Conservation (phyloP, 2,888 invertebrate species). For the Latrodectus elegans region DNA sequence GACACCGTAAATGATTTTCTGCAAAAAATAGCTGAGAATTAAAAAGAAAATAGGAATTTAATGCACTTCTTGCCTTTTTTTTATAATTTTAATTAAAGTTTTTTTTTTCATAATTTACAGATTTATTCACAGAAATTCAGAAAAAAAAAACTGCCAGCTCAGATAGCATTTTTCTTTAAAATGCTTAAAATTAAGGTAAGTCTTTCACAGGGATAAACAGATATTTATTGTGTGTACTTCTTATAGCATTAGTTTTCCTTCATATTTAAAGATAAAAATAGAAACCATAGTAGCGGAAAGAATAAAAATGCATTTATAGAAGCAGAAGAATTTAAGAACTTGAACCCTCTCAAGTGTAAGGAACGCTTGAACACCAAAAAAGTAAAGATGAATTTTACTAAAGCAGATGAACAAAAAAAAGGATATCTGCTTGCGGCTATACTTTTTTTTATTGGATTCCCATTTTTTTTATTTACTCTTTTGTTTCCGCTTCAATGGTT, state of each 20-base stretch:
- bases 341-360: slow-evolving; percentile 38
- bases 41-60: too few species aligned
- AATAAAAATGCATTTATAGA: slow-evolving; percentile 55
- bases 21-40: too few species aligned
- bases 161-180: too few species aligned
- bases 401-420: slow-evolving; percentile 20
- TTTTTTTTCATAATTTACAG: too few species aligned
- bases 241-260: neutral
- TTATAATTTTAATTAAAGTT: too few species aligned
- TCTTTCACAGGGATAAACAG: too few species aligned
- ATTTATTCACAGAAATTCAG: too few species aligned
- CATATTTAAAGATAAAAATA: slow-evolving; percentile 20
- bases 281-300: slow-evolving; percentile 24
- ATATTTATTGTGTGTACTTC: too few species aligned
- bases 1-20: too few species aligned
- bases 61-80: too few species aligned
- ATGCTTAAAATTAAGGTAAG: too few species aligned
- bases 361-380: slow-evolving; percentile 34
- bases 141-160: too few species aligned
- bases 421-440: slow-evolving; percentile 45
- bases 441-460: slow-evolving; percentile 32
- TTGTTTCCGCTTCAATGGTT: slow-evolving; percentile 51
- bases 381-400: slow-evolving; percentile 6
- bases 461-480: slow-evolving; percentile 46
- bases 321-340: slow-evolving; percentile 57